These are phyloP conservation scores for Hipposideros armiger DNA, from an alignment of 2,113 vertebrate genomes.

Conservation along the genomic window DNA sequence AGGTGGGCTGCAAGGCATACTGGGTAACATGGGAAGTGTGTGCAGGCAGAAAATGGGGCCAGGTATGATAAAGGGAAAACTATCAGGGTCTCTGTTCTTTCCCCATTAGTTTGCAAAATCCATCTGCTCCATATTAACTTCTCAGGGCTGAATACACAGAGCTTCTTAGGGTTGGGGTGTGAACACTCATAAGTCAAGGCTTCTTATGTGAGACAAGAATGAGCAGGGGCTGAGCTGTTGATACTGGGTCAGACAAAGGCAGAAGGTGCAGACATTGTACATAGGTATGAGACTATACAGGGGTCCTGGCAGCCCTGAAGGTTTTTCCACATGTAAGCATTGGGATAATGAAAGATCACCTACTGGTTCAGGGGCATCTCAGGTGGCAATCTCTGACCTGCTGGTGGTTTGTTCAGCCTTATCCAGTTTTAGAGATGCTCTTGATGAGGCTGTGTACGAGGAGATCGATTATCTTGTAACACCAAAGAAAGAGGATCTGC, in stretches of 20 bases:
- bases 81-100: neutral
- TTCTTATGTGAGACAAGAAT: neutral
- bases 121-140: neutral
- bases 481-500: neutral
- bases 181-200: neutral
- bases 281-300: fast-evolving
- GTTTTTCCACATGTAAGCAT: neutral
- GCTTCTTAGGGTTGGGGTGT: neutral
- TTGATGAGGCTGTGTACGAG: neutral
- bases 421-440: neutral
- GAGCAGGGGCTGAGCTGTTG: neutral
- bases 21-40: neutral
- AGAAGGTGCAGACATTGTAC: neutral
- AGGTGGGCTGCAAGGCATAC: neutral
- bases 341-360: neutral
- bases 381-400: neutral
- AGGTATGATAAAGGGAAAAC: neutral
- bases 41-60: too few species aligned
- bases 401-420: neutral
- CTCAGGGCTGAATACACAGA: neutral
- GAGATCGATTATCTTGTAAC: neutral
- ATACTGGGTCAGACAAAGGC: neutral
- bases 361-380: neutral
- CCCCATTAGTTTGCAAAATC: neutral
- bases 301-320: too few species aligned